Percentiles rank a stretch among this genome's conserved stretches.
Evolutionary conservation across 2,888 invertebrate genomes (phyloP).

Genomic region (Callyntrura sp.): DNA sequence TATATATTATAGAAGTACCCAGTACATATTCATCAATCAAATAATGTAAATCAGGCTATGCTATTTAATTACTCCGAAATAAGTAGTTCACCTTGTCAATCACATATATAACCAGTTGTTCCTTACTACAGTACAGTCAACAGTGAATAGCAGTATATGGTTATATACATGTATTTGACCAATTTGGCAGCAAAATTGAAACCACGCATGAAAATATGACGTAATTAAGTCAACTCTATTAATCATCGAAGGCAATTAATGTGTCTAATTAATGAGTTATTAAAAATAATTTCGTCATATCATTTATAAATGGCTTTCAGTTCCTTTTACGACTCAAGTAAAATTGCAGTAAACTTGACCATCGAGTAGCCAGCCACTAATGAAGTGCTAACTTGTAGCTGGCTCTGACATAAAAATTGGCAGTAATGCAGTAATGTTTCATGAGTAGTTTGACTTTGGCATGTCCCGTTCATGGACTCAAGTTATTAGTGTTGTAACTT

Average conservation of each 20-base stretch:
- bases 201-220: conserved; percentile 4
- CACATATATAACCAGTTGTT: conserved; percentile 24
- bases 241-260: not conserved
- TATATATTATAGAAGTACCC: not conserved
- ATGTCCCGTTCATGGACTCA: not conserved
- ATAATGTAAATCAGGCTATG: conserved; percentile 9
- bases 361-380: not conserved
- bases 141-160: no score
- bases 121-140: no score
- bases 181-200: not conserved
- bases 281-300: conserved; percentile 17
- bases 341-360: no score
- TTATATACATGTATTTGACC: no score
- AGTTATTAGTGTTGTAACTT: no score
- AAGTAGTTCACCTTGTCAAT: conserved; percentile 46
- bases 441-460: not conserved
- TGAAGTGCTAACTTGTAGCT: not conserved
- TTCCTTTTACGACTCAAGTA: no score
- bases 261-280: conserved; percentile 4
- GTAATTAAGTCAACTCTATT: conserved; percentile 18
- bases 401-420: conserved; percentile 9
- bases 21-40: conserved; percentile 8
- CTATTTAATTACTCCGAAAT: conserved; percentile 25
- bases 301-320: not conserved
- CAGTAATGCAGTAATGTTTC: not conserved